phyloP scores from a whole-genome alignment of 2,113 vertebrate genomes.

The Xiphophorus maculatus region DNA sequence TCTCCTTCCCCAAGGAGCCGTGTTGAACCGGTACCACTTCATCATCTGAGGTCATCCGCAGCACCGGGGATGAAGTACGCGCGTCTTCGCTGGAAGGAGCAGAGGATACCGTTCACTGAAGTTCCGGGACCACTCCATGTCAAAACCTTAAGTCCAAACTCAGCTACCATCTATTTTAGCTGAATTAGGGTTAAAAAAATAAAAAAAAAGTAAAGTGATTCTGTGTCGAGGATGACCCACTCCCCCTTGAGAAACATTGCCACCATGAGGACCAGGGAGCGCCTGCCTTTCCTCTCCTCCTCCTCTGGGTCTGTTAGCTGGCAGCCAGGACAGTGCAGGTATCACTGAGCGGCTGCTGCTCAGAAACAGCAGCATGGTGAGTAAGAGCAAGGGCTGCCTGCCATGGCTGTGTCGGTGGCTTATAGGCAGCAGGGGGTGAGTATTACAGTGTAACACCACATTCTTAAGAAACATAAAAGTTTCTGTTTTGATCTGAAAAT shows the following conservation, averaged over 20 bases:
- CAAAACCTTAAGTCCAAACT: slow-evolving; percentile 35
- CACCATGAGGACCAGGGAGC: slow-evolving; percentile 63
- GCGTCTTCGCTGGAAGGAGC: slow-evolving; percentile 58
- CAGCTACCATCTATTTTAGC: not conserved
- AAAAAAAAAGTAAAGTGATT: slow-evolving; percentile 26
- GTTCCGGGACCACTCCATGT: slow-evolving; percentile 46
- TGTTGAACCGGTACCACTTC: slow-evolving; percentile 33
- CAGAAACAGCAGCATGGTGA: slow-evolving; percentile 54
- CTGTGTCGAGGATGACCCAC: slow-evolving; percentile 48
- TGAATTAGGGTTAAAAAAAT: slow-evolving; percentile 19
- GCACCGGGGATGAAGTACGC: slow-evolving; percentile 47
- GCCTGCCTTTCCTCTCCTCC: slow-evolving; percentile 36
- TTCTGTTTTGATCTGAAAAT: slow-evolving; percentile 3
- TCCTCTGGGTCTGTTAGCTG: slow-evolving; percentile 17
- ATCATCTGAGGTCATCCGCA: slow-evolving; percentile 45
- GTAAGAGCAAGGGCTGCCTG: slow-evolving; percentile 59
- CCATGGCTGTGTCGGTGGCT: slow-evolving; percentile 69
- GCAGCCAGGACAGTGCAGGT: slow-evolving; percentile 35
- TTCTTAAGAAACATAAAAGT: slow-evolving; percentile 15
- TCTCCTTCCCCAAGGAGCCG: slow-evolving; percentile 51
- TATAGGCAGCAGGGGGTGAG: slow-evolving; percentile 69
- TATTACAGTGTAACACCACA: slow-evolving; percentile 58
- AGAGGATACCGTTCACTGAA: slow-evolving; percentile 27
- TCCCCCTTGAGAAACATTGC: slow-evolving; percentile 56
- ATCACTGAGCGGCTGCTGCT: slow-evolving; percentile 12